A percentile compares a stretch with the other conserved stretches of the same genome.
Conservation (phyloP, 2,888 invertebrate species). For the Pammene aurita region DNA sequence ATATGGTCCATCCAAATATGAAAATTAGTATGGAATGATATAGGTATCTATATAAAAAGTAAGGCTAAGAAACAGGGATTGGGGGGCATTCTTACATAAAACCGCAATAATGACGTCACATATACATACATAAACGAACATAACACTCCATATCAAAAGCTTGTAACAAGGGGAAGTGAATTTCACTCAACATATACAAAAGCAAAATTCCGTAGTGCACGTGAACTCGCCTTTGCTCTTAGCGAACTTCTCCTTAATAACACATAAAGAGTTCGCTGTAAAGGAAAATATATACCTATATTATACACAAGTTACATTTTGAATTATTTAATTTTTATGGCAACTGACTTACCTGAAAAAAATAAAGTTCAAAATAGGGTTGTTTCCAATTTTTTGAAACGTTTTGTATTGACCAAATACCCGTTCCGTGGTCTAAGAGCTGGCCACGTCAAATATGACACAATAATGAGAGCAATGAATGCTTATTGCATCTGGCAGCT, state of each 20-base stretch:
- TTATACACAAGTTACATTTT: no score
- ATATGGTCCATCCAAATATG: neutral
- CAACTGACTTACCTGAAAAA: no score
- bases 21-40: neutral
- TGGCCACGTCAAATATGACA: no score
- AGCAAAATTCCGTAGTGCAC: slow-evolving; percentile 42
- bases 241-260: slow-evolving; percentile 67
- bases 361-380: no score
- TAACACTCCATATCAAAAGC: neutral
- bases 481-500: no score
- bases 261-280: slow-evolving; percentile 68
- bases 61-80: neutral
- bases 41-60: neutral
- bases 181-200: slow-evolving; percentile 40
- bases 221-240: slow-evolving; percentile 73
- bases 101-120: slow-evolving; percentile 12
- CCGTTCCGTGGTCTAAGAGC: no score
- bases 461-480: no score
- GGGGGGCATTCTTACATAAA: neutral
- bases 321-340: no score
- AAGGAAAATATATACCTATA: slow-evolving; percentile 52
- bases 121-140: neutral
- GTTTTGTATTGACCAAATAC: no score
- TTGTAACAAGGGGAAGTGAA: neutral
- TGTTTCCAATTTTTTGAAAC: no score